Base-by-base conservation (phyloP, 2,113 vertebrate genomes). In the Labrus mixtus region DNA sequence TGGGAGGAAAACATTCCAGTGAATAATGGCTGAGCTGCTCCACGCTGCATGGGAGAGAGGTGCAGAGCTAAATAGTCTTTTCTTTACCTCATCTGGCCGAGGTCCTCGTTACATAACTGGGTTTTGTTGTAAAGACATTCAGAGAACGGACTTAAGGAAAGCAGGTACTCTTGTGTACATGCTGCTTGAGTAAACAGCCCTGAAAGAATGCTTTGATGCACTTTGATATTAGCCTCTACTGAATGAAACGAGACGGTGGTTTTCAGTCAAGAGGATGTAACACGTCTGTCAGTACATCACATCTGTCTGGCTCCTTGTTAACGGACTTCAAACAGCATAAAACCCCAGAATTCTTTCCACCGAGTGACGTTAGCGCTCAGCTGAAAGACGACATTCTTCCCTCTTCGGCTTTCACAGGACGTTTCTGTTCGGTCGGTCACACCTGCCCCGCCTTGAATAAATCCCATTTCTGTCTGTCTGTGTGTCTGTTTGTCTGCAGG, bases 311-410 rank as follows among this genome's bases (percentile, higher is more conserved):
- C 50, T 46, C 4, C 48, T 65, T 53, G 61, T 68, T 41, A 45
- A 57, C 54, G 1, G 55, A 68, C 73, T 59, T 77, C 55, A 70
- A 73, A 68, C 55, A 7, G 36, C 63, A 56, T 33, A 43, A 68
- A 20, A n/a, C 64, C 17, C 12, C 1, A 20, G 53, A 65, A 25
- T 29, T 8, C 62, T 74, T 74, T 65, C 37, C 33, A 4, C 46
- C 10, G 9, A 72, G 80, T 61, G 81, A 89, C 61, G 74, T 87
- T 55, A 62, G 45, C 9, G 20, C 74, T 68, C 61, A 8, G 79
- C 87, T 86, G 50, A 91, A 89, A 89, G 89, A 73, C 48, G 2
- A 81, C 85, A 88, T 91, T 90, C 83, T 88, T 87, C 72, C 70
- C 76, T 37, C 3, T 68, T 78, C 58, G 4, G 82, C 74, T 87